Evolutionary conservation across 2,113 vertebrate genomes (phyloP).

Genomic region (Oreotrochilus melanogaster): DNA sequence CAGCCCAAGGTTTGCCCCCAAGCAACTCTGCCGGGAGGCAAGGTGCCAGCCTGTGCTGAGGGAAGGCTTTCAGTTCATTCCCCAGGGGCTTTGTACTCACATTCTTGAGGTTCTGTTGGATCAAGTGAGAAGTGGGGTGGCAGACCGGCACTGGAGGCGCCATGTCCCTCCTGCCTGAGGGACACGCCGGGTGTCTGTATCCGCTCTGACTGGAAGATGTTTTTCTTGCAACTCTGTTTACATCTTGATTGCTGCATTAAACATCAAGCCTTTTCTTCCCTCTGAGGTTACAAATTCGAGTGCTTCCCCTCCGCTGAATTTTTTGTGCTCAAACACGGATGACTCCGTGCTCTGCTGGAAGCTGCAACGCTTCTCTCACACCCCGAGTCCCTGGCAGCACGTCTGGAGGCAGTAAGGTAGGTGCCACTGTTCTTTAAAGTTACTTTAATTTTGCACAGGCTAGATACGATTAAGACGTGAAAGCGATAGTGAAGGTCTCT

Average conservation of each 20-base stretch:
- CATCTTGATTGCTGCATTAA: not conserved
- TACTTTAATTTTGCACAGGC: not conserved
- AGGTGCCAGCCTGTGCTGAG: fast-evolving
- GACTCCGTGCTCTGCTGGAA: not conserved
- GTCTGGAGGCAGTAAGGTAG: fast-evolving
- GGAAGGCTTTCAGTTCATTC: fast-evolving
- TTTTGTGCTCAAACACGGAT: not conserved
- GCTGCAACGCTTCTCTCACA: fast-evolving
- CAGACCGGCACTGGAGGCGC: fast-evolving
- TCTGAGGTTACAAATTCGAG: not conserved
- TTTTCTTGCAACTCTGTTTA: not conserved
- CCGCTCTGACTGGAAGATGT: not conserved
- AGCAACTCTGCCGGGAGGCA: fast-evolving
- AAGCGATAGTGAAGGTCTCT: not conserved
- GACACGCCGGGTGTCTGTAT: fast-evolving
- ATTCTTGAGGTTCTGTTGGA: not conserved
- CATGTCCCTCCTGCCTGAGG: not conserved
- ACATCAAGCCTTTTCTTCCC: not conserved
- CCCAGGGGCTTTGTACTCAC: fast-evolving
- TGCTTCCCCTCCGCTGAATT: not conserved
- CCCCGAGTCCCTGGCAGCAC: fast-evolving
- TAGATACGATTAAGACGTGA: not conserved
- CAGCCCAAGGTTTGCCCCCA: fast-evolving
- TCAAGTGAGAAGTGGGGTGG: fast-evolving
- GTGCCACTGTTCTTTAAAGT: not conserved